Evolutionary conservation across 2,797 vertebrate genomes (phyloP), one percentile per base, ranked within the genome.

Genomic region (Danio kyathit): DNA sequence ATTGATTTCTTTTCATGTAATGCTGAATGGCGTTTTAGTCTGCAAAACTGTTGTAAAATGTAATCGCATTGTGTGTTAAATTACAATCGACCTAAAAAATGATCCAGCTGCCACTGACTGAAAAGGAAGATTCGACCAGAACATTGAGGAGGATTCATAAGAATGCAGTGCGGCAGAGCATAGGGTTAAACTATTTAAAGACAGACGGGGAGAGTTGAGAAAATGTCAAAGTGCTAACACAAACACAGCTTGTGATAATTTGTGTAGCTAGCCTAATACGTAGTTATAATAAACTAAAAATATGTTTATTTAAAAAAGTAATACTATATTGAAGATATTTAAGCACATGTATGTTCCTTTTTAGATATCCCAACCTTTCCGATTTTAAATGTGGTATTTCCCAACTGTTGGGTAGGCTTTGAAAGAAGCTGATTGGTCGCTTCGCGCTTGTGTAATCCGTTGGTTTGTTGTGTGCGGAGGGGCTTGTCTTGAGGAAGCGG

Each of bases 371-470:
- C 17, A 63, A 56, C 78, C n/a, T 40, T 83, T 91, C 63, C 11
- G 88, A 91, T 90, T 88, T 84, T 77, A 7, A 88, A 86, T 90
- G 84, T 86, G 80, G 85, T 85, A 79, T 60, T 71, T 29, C 60
- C 84, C 83, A 56, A 64, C 86, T 89, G 82, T 89, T 89, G 85
- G 88, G 77, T 73, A 41, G n/a, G n/a, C 19, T 87, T 86, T 84
- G 0, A 0, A 72, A 29, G 69, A 44, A 54, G 44, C 80, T 14
- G 65, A 83, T 86, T 83, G 83, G 82, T 19, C 14, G 76, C 63
- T 44, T 74, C 44, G 2, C 7, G 12, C 10, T 80, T 17, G 69
- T 21, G 17, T 21, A 57, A 66, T 46, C 43, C 38, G 54, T 61
- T 40, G 79, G 64, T 79, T 79, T 40, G 81, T 77, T 44, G 79